These are phyloP conservation scores for Heliconius hermathena DNA, from an alignment of 1,140 invertebrate species.

Conservation along the genomic window DNA sequence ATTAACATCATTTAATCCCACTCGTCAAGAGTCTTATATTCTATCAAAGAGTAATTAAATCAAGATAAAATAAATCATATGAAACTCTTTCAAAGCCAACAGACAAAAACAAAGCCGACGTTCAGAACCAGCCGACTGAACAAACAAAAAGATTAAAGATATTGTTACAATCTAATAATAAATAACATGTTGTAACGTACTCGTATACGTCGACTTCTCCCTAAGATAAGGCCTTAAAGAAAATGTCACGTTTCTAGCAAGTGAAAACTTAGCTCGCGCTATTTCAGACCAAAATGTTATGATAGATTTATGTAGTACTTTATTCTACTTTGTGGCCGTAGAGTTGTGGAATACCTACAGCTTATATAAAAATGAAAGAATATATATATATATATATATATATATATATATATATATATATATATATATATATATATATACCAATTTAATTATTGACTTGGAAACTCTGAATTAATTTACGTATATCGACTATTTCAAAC, in stretches of 20 bases:
- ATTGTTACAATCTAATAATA: background rate
- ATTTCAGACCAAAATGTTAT: slow-evolving; percentile 1
- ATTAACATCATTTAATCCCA: too few relatives aligned
- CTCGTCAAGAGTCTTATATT: too few relatives aligned
- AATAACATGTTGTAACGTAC: background rate
- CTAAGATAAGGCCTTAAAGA: background rate
- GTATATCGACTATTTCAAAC: too few relatives aligned
- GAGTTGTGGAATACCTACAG: background rate
- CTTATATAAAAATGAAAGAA: background rate
- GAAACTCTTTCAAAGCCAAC: background rate
- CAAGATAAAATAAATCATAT: background rate
- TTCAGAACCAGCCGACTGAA: background rate
- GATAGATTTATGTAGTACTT: slow-evolving; percentile 4
- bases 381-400: too few relatives aligned
- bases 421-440: too few relatives aligned
- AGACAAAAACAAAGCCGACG: background rate
- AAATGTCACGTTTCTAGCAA: background rate
- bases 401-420: too few relatives aligned
- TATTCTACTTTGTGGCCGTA: background rate
- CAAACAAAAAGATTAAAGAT: slow-evolving; percentile 6
- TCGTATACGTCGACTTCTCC: background rate
- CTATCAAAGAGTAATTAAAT: background rate
- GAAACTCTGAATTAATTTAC: too few relatives aligned
- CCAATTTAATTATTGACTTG: too few relatives aligned
- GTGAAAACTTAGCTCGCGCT: background rate